Evolutionary conservation across 2,797 vertebrate species (phyloP).

Genomic region (Phataginus tetradactyla): DNA sequence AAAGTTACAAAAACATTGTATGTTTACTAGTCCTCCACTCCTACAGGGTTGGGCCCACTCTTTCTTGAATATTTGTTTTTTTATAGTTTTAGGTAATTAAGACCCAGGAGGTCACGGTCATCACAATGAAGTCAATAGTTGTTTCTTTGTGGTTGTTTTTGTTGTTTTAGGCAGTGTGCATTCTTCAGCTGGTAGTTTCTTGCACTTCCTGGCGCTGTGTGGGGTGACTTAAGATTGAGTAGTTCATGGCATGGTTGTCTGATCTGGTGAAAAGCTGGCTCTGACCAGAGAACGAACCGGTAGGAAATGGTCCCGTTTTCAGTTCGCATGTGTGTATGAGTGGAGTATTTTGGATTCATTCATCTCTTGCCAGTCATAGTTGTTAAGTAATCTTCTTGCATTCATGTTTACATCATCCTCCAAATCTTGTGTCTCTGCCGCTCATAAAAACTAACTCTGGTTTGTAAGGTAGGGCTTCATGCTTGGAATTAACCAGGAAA

Average conservation of each 20-base stretch:
- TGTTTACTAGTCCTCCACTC: background rate
- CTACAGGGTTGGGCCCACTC: background rate
- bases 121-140: background rate
- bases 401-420: slow-evolving; percentile 65
- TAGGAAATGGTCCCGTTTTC: slow-evolving; percentile 65
- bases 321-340: slow-evolving; percentile 11
- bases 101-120: slow-evolving; percentile 30
- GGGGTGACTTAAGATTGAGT: slow-evolving; percentile 52
- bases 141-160: background rate
- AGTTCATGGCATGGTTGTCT: slow-evolving; percentile 33
- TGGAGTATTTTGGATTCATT: slow-evolving; percentile 70
- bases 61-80: background rate
- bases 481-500: slow-evolving; percentile 78
- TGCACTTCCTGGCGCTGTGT: background rate
- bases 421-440: slow-evolving; percentile 69
- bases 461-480: slow-evolving; percentile 74
- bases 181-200: slow-evolving; percentile 53
- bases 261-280: slow-evolving; percentile 69
- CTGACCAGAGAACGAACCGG: slow-evolving; percentile 59
- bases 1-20: background rate
- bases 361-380: slow-evolving; percentile 69
- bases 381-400: slow-evolving; percentile 64
- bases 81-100: slow-evolving; percentile 26
- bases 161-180: background rate
- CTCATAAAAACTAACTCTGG: slow-evolving; percentile 68